Conservation (phyloP, 1,140 invertebrate genomes). For the Hyposmocoma kahamanoa region DNA sequence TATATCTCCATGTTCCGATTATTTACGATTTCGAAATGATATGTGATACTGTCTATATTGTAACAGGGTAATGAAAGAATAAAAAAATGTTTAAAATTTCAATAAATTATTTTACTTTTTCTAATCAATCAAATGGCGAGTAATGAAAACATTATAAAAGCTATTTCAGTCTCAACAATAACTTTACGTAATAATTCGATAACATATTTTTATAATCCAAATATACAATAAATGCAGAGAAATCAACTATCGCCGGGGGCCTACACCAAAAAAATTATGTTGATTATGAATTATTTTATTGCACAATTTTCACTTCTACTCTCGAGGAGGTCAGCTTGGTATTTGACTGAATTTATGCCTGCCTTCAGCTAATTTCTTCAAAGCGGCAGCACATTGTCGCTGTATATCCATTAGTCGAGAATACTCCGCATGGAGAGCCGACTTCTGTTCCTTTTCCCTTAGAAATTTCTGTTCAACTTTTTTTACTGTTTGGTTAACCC, state of each 20-base stretch:
- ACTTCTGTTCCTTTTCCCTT: conserved; percentile 83
- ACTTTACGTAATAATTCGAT: background rate
- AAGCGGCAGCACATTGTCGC: conserved; percentile 87
- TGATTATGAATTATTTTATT: background rate
- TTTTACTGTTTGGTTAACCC: conserved; percentile 85
- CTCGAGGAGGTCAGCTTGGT: conserved; percentile 16
- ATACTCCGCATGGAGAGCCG: conserved; percentile 81
- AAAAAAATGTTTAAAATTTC: background rate
- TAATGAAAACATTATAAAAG: conserved; percentile 18
- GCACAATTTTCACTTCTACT: background rate
- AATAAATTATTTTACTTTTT: conserved; percentile 7
- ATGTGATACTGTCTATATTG: too few relatives aligned
- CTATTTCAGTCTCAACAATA: conserved; percentile 28
- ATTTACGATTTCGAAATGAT: too few relatives aligned
- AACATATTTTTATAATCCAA: background rate
- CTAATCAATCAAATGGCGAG: background rate
- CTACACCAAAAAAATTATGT: conserved; percentile 13
- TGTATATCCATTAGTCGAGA: conserved; percentile 86
- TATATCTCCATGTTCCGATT: too few relatives aligned
- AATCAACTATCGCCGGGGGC: conserved; percentile 8
- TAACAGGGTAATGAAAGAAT: background rate
- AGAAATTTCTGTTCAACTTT: conserved; percentile 81
- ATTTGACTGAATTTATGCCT: conserved; percentile 71
- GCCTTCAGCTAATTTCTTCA: conserved; percentile 86
- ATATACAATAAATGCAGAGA: conserved; percentile 21